Evolutionary conservation across 2,888 invertebrate genomes (phyloP).

Genomic region (Drosophila nr. medialis): DNA sequence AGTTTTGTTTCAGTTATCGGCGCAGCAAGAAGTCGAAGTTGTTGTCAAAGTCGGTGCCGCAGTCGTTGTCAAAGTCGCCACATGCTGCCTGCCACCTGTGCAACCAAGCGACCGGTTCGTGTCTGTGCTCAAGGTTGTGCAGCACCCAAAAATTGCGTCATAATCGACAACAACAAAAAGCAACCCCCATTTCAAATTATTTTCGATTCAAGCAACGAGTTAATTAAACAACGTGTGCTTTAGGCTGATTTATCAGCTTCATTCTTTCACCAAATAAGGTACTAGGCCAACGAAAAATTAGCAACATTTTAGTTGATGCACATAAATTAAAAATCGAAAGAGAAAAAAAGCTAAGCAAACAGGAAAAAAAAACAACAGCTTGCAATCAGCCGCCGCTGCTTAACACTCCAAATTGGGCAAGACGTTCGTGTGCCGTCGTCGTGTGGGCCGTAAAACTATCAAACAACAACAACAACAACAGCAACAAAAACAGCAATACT

Average conservation of each 20-base stretch:
- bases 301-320: conserved; percentile 76
- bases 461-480: conserved; percentile 29
- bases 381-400: conserved; percentile 36
- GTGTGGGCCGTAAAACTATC: conserved; percentile 40
- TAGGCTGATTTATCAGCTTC: conserved; percentile 45
- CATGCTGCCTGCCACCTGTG: conserved; percentile 47
- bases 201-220: conserved; percentile 58
- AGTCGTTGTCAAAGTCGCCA: conserved; percentile 53
- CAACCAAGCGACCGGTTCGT: conserved; percentile 9
- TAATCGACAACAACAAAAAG: conserved; percentile 52
- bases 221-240: conserved; percentile 68
- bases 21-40: conserved; percentile 68
- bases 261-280: conserved; percentile 62
- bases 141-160: conserved; percentile 54
- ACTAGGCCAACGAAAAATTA: conserved; percentile 66
- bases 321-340: conserved; percentile 59
- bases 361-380: conserved; percentile 25
- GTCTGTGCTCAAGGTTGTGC: conserved; percentile 12
- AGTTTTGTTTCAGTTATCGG: conserved; percentile 79
- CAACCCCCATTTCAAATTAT: background rate
- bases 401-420: conserved; percentile 68
- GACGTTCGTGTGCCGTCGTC: conserved; percentile 71
- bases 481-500: conserved; percentile 29
- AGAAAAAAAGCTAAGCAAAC: conserved; percentile 9
- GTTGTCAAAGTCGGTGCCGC: conserved; percentile 44